Conservation (phyloP, 2,113 vertebrate genomes). For the Pseudopipra pipra region DNA sequence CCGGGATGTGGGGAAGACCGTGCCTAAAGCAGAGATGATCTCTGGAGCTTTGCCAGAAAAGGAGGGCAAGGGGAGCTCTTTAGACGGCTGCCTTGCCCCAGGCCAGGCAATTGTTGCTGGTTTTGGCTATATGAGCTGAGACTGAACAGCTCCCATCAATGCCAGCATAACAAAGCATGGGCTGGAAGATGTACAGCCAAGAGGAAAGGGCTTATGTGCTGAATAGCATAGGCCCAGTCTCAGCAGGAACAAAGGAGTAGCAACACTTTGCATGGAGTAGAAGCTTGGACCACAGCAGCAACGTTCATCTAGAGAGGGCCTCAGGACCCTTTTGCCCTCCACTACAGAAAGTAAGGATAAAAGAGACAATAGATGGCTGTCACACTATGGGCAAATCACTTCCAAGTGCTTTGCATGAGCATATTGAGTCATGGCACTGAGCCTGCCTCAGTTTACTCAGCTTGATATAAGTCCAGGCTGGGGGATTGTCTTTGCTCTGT, state of each 20-base stretch:
- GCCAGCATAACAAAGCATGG: not conserved
- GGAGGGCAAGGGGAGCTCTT: accelerated
- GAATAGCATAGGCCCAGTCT: not conserved
- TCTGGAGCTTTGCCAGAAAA: not conserved
- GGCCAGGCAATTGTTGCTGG: not conserved
- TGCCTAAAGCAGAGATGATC: not conserved
- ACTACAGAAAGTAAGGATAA: not conserved
- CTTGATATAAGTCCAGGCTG: accelerated
- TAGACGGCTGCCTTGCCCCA: not conserved
- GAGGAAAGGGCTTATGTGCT: not conserved
- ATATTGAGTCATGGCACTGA: not conserved
- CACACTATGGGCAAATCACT: not conserved
- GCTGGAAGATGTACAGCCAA: not conserved
- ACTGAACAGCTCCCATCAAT: not conserved
- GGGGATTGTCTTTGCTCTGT: not conserved
- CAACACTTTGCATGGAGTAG: not conserved
- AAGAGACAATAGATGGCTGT: not conserved
- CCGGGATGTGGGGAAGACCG: not conserved
- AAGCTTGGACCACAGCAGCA: not conserved
- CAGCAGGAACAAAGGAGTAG: not conserved
- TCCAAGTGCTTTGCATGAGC: not conserved
- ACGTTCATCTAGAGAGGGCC: accelerated
- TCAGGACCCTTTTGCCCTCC: not conserved
- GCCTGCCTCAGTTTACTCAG: not conserved
- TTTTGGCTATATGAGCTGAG: not conserved